phyloP scores from a whole-genome alignment of 2,797 vertebrate genomes.

The Trematocara caparti region DNA sequence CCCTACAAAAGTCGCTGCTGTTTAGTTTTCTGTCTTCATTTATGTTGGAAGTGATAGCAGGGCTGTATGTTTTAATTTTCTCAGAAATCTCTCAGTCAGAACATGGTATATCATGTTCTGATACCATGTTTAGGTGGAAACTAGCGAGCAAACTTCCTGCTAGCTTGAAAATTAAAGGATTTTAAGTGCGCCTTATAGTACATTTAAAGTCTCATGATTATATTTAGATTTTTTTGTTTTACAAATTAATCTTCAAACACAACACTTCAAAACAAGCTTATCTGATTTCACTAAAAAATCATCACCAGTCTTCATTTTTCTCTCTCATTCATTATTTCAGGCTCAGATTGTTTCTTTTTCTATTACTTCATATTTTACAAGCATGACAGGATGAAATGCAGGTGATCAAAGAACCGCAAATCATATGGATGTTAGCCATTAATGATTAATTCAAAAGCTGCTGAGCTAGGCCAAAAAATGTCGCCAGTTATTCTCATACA shows the following conservation, averaged over 20 bases:
- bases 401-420: neutral
- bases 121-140: neutral
- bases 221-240: neutral
- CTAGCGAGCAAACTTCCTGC: neutral
- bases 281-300: neutral
- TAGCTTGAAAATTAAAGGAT: neutral
- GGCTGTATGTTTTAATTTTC: neutral
- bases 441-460: neutral
- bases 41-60: neutral
- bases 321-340: neutral
- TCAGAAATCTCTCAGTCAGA: neutral
- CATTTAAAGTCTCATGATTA: neutral
- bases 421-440: neutral
- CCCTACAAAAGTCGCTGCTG: neutral
- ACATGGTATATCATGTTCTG: neutral
- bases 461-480: neutral
- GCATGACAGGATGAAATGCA: neutral
- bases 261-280: neutral
- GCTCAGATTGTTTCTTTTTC: neutral
- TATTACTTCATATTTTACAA: neutral
- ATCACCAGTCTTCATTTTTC: neutral
- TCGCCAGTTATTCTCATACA: neutral
- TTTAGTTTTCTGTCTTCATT: neutral
- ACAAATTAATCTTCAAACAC: neutral
- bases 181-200: neutral